A percentile compares a stretch with the other conserved stretches of the same genome.
phyloP scores from a whole-genome alignment of 2,797 vertebrate genomes.

The Pteropus rufus region DNA sequence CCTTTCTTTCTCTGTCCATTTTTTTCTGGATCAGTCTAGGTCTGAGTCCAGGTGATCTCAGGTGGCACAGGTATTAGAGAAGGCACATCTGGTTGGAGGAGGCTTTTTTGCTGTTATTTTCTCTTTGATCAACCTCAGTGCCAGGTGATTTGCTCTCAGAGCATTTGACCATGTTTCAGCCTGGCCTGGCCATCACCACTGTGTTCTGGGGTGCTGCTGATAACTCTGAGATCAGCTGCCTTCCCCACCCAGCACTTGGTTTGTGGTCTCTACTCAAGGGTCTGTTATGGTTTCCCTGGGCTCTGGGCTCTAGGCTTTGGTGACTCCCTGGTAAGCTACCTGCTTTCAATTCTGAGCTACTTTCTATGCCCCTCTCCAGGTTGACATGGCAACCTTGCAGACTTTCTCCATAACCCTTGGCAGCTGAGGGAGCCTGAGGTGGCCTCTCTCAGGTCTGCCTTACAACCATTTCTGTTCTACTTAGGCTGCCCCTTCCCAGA shows the following conservation, averaged over 20 bases:
- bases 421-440: background rate
- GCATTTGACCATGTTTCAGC: background rate
- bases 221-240: background rate
- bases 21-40: background rate
- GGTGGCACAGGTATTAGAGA: background rate
- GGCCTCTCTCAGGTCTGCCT: background rate
- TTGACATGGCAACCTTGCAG: background rate
- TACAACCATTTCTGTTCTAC: background rate
- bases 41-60: background rate
- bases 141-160: background rate
- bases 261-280: background rate
- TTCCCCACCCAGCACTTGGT: background rate
- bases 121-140: background rate
- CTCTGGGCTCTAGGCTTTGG: background rate
- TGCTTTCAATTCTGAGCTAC: background rate
- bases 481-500: background rate
- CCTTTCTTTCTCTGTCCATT: background rate
- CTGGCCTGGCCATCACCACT: background rate
- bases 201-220: background rate
- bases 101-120: background rate
- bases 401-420: background rate
- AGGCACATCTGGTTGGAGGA: background rate
- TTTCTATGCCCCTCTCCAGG: background rate
- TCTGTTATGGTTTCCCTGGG: background rate
- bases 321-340: background rate